Evolutionary conservation across 2,113 vertebrate genomes (phyloP).

Genomic region (Gambusia affinis): DNA sequence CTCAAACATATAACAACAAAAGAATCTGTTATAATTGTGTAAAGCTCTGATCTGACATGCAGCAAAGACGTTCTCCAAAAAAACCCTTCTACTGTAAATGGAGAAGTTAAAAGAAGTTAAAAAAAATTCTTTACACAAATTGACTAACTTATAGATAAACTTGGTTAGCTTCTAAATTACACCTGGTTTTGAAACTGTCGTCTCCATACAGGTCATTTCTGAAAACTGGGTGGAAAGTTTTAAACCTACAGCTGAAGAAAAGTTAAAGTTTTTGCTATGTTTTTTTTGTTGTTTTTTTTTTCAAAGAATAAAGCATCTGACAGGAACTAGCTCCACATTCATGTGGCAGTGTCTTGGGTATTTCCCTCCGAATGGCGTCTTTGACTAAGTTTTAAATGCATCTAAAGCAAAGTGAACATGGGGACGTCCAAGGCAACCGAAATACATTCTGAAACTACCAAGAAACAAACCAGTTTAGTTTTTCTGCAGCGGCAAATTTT

Average conservation of each 20-base stretch:
- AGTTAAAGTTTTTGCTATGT: background rate
- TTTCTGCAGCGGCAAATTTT: background rate
- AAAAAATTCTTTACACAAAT: background rate
- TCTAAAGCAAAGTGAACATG: background rate
- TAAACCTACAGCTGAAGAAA: background rate
- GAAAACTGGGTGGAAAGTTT: background rate
- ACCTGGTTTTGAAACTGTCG: background rate
- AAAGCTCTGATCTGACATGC: background rate
- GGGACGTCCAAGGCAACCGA: background rate
- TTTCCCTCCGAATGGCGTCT: no score
- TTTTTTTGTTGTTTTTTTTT: no score
- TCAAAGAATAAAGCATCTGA: conserved; percentile 9
- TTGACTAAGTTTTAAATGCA: background rate
- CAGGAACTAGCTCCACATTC: no score
- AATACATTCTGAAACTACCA: background rate
- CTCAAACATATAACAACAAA: background rate
- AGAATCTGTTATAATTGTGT: background rate
- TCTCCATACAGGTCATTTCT: background rate
- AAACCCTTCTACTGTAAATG: background rate
- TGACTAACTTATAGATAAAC: background rate
- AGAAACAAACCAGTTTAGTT: background rate
- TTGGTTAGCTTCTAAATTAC: background rate
- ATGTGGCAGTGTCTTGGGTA: no score
- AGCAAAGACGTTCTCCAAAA: background rate
- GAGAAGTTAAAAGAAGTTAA: background rate